Base-by-base conservation (phyloP, 2,888 invertebrate genomes). In the Leptothorax acervorum region DNA sequence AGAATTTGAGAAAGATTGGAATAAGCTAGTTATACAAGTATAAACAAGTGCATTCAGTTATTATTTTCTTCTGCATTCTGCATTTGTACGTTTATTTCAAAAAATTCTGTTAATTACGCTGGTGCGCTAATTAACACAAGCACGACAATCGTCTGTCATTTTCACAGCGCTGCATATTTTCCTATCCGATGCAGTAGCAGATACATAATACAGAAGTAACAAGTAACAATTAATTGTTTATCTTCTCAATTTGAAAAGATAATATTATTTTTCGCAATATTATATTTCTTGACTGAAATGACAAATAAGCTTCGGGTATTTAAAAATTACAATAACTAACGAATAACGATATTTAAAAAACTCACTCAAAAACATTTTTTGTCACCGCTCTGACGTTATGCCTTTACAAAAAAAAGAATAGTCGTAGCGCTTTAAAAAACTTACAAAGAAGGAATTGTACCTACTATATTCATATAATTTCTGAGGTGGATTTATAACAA, bases 61-160 rank as follows among this genome's bases (percentile, higher is more conserved):
- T 18, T 39, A 55, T 28, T 73, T 57, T 39, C 42, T 74, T 28
- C 18, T 35, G 18, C 23, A 23, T 15, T 55, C 12, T 55, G 39
- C 53, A 55, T 35, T 15, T 23, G 8, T 28, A 57, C 18, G 28
- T 42, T 60, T 8, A 45, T 60, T 74, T 31, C 1, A 0, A 74
- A 74, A 74, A 60, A 74, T 45, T 74, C 45, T 18, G 31, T 31
- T 74, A 60, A 74, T 74, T 60, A 74, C 12, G 60, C 28, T 60
- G 12, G 4, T 12, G 12, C 31, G 74, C 45, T 74, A 74, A 74
- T 74, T 74, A 73, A 74, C 45, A 45, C n/a, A n/a, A 68, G 45
- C 31, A 31, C n/a, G 31, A 74, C 31, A n/a, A 60, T 60, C 5
- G 55, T 57, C 23, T 53, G n/a, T 39, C 55, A 74, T 74, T 60